Base-by-base conservation (phyloP, 2,888 invertebrate species). In the Thumatha senex region DNA sequence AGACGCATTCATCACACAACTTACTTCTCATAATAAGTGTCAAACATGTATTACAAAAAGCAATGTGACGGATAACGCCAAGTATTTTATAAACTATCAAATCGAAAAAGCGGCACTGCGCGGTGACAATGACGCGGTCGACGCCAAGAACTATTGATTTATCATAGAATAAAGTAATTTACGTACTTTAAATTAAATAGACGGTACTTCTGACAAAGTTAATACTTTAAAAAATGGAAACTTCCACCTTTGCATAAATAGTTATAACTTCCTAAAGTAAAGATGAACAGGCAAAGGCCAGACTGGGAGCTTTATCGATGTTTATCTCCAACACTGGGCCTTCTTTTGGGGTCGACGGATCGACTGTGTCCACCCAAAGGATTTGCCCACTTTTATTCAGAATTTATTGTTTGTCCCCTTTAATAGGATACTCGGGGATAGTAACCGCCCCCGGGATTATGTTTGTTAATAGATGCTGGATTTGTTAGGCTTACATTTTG, bases 321-420 rank as follows among this genome's bases (percentile, higher is more conserved):
- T 69, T 74, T 74, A 74, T 72, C 74, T 69, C 35, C 49, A 53
- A 51, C 49, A 31, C 54, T 57, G 67, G 70, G 60, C 68, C 58
- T 66, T 72, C 68, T 62, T 60, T 58, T 61, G 55, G 66, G 68
- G 66, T 58, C 64, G 60, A 58, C 64, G 63, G 66, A 69, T 69
- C 61, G 67, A 61, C 63, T 60, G 56, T 51, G 57, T 61, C 59
- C 62, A 47, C 56, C 61, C 61, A 54, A 40, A 66, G 79, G 80
- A 75, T 77, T 80, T 77, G 72, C 67, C 71, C 74, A 70, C 67
- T 73, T 77, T 79, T 74, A 77, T 78, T 72, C 70, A 61, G 58
- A 76, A 78, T 81, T 81, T 80, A 80, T 81, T 75, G 79, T 76
- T 71, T 69, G 67, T 62, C 70, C 61, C 58, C 64, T 62, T 59